phyloP scores from a whole-genome alignment of 1,140 invertebrate genomes.

The Acarapis woodi region DNA sequence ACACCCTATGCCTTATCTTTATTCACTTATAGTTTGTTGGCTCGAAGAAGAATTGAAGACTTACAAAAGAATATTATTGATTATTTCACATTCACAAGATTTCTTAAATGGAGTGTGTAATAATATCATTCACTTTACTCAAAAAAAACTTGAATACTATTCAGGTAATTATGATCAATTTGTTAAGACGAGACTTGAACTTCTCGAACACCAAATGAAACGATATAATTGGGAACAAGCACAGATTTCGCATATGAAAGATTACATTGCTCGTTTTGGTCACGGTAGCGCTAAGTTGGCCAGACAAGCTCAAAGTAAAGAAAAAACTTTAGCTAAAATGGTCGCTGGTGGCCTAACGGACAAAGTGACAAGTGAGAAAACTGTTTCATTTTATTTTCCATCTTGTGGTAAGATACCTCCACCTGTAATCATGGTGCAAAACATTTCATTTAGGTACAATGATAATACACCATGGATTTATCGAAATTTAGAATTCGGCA shows the following conservation, averaged over 20 bases:
- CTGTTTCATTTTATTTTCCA: constrained; percentile 77
- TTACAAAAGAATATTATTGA: constrained; percentile 86
- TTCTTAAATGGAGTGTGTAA: constrained; percentile 98
- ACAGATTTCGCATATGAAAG: constrained; percentile 98
- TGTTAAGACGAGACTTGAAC: constrained; percentile 60
- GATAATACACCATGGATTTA: constrained; percentile 72
- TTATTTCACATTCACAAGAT: constrained; percentile 98
- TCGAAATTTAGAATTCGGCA: constrained; percentile 90
- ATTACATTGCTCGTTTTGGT: constrained; percentile 96
- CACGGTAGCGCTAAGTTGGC: constrained; percentile 95
- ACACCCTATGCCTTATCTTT: constrained; percentile 36
- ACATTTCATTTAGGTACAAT: constrained; percentile 80
- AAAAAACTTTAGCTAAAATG: constrained; percentile 98
- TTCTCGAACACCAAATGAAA: constrained; percentile 94
- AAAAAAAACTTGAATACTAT: constrained; percentile 77
- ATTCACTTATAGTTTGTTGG: constrained; percentile 91
- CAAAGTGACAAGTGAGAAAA: constrained; percentile 64
- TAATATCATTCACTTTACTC: constrained; percentile 85
- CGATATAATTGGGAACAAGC: constrained; percentile 99
- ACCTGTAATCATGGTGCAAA: constrained; percentile 94
- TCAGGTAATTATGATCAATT: constrained; percentile 86
- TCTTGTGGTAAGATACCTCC: constrained; percentile 86
- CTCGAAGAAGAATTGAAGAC: constrained; percentile 84
- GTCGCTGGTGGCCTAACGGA: constrained; percentile 86
- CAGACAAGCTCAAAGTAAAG: constrained; percentile 91